Conservation (phyloP, 2,113 vertebrate species). For the Bujurquina vittata region DNA sequence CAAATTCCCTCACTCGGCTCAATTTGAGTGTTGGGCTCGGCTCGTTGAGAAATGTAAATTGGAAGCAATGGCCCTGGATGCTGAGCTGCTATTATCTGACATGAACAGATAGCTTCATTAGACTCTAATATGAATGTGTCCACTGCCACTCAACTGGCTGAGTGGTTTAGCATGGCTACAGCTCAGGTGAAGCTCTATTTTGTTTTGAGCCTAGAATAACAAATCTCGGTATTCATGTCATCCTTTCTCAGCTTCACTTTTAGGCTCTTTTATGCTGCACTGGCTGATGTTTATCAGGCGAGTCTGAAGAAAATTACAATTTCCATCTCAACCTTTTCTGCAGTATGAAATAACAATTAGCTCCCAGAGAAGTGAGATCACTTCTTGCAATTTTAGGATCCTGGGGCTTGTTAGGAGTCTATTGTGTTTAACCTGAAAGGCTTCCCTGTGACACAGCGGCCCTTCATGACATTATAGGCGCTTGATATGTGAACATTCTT, state of each 20-base stretch:
- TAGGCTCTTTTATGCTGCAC: neutral
- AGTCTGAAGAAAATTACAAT: neutral
- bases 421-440: slow-evolving; percentile 17
- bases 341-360: slow-evolving; percentile 28
- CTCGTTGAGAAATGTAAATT: slow-evolving; percentile 85
- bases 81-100: slow-evolving; percentile 83
- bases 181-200: slow-evolving; percentile 69
- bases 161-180: slow-evolving; percentile 39
- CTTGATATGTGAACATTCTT: slow-evolving; percentile 23
- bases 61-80: slow-evolving; percentile 81
- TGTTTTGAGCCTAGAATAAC: slow-evolving; percentile 49
- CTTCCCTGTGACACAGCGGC: neutral
- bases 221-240: neutral
- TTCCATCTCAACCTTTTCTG: slow-evolving; percentile 22
- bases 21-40: slow-evolving; percentile 81
- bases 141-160: slow-evolving; percentile 69
- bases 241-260: neutral
- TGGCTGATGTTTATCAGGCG: slow-evolving; percentile 33
- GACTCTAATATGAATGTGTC: slow-evolving; percentile 78
- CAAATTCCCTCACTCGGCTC: slow-evolving; percentile 80
- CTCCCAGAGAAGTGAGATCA: neutral
- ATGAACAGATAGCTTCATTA: slow-evolving; percentile 84
- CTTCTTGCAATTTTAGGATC: slow-evolving; percentile 1
- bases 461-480: neutral
- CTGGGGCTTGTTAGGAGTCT: neutral